Conservation (phyloP, 2,113 vertebrate genomes). For the Sinocyclocheilus grahami region DNA sequence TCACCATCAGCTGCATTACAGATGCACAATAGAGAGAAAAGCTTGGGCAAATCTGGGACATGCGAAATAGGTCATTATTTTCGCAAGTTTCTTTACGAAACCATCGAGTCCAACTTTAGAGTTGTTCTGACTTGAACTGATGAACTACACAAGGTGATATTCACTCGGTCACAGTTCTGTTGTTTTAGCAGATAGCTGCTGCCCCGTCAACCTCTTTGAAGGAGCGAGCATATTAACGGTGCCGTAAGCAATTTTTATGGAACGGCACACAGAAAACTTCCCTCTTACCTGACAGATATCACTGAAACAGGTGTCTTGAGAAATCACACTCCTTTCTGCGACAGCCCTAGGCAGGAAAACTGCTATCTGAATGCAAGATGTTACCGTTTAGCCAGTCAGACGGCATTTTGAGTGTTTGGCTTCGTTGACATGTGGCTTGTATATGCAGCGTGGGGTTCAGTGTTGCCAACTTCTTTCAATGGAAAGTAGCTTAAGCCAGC, state of each 20-base stretch:
- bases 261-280: background rate
- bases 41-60: constrained; percentile 60
- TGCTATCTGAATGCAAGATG: background rate
- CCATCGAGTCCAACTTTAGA: constrained; percentile 60
- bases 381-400: background rate
- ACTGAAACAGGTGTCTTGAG: background rate
- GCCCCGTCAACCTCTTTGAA: background rate
- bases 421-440: background rate
- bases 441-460: background rate
- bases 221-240: background rate
- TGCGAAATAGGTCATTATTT: constrained; percentile 56
- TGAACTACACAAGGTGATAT: constrained; percentile 38
- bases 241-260: background rate
- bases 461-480: too few species aligned
- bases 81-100: constrained; percentile 47
- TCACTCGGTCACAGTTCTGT: constrained; percentile 14
- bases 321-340: background rate
- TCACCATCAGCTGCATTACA: constrained; percentile 61
- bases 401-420: background rate
- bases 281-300: background rate
- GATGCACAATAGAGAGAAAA: constrained; percentile 55
- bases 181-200: constrained; percentile 15
- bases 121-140: constrained; percentile 52
- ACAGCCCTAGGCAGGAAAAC: background rate
- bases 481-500: too few species aligned